Evolutionary conservation across 2,113 vertebrate species (phyloP).

Genomic region (Phaethornis superciliosus): DNA sequence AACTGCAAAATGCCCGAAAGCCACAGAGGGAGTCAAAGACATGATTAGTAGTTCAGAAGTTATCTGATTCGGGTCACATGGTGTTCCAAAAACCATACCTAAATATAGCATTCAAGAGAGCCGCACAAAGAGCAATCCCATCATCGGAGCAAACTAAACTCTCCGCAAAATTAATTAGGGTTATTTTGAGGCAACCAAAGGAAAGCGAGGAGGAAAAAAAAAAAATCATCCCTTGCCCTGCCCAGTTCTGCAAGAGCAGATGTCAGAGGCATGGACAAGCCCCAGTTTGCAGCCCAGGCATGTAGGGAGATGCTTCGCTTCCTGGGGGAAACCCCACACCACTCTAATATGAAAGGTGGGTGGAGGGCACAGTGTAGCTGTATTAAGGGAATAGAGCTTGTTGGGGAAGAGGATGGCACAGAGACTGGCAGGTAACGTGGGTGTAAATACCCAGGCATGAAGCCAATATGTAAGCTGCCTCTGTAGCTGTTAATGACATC

Average conservation of each 20-base stretch:
- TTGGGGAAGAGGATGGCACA: neutral
- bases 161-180: slow-evolving; percentile 42
- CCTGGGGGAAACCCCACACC: neutral
- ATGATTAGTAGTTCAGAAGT: slow-evolving; percentile 62
- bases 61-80: slow-evolving; percentile 68
- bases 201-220: neutral
- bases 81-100: slow-evolving; percentile 64
- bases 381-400: neutral
- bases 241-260: neutral
- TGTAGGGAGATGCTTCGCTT: neutral
- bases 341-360: neutral
- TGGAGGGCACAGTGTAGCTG: neutral
- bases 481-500: neutral
- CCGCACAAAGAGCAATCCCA: slow-evolving; percentile 45
- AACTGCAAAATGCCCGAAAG: slow-evolving; percentile 40
- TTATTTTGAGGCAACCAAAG: slow-evolving; percentile 40
- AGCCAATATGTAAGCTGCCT: neutral
- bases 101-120: slow-evolving; percentile 64
- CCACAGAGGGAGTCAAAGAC: slow-evolving; percentile 10
- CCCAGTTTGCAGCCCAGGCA: neutral
- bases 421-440: neutral
- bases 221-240: neutral
- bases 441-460: neutral
- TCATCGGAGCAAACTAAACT: slow-evolving; percentile 37
- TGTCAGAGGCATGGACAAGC: neutral